Conservation (phyloP, 2,113 vertebrate species). For the Conger conger region DNA sequence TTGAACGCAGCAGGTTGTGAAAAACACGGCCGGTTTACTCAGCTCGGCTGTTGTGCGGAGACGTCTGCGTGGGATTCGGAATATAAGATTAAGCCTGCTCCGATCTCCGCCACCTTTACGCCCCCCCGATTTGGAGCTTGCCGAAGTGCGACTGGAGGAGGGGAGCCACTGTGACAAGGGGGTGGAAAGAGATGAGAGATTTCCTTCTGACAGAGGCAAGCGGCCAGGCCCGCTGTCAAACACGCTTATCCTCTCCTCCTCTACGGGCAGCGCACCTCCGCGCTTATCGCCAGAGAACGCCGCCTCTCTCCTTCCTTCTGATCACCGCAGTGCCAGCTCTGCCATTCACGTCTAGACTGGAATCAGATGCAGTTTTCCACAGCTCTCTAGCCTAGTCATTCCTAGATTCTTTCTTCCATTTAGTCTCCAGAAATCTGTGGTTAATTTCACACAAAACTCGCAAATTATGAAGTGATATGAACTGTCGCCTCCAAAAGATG, state of each 20-base stretch:
- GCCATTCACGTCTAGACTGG: not conserved
- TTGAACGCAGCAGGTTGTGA: not conserved
- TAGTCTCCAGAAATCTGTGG: not conserved
- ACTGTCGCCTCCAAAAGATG: not conserved
- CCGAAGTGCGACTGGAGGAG: not conserved
- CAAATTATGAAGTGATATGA: not conserved
- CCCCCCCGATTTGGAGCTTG: not conserved
- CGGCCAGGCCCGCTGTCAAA: not conserved
- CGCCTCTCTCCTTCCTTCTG: not conserved
- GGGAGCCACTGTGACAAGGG: not conserved
- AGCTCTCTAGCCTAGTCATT: not conserved
- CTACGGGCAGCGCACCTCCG: not conserved
- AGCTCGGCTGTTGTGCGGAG: not conserved
- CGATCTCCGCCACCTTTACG: not conserved
- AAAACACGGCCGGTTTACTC: not conserved
- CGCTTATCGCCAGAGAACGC: not conserved
- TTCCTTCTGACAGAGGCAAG: not conserved
- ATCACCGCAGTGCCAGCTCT: not conserved
- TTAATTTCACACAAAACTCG: not conserved
- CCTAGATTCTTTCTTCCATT: not conserved
- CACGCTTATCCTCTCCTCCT: not conserved
- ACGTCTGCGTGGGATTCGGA: not conserved
- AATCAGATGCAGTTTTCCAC: not conserved
- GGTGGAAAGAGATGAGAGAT: not conserved
- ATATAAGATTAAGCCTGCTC: not conserved